phyloP scores from a whole-genome alignment of 1,140 invertebrate genomes.

The Zophobas atratus region DNA sequence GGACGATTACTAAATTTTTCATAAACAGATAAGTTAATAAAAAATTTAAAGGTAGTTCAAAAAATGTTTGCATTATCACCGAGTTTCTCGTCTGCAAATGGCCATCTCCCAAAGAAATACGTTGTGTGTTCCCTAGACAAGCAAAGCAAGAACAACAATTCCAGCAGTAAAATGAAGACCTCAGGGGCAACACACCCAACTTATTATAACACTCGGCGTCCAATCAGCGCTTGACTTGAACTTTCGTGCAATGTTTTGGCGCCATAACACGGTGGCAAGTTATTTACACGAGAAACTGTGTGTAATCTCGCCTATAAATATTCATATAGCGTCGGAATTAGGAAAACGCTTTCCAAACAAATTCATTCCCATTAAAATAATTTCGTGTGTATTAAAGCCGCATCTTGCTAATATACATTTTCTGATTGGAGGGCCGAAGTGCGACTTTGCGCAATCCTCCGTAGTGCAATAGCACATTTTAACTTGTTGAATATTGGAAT shows the following conservation, averaged over 20 bases:
- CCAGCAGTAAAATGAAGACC: not conserved
- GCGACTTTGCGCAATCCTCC: constrained; percentile 17
- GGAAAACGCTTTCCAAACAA: constrained; percentile 13
- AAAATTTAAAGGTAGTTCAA: too few relatives aligned
- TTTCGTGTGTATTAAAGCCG: constrained; percentile 5
- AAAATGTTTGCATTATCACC: too few relatives aligned
- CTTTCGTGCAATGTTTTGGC: not conserved
- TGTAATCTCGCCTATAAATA: constrained; percentile 14
- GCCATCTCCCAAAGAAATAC: not conserved
- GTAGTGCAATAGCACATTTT: constrained; percentile 36
- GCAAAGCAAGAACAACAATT: not conserved
- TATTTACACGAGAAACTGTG: constrained; percentile 13
- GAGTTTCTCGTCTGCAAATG: too few relatives aligned
- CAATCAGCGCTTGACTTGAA: not conserved
- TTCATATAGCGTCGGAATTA: constrained; percentile 9
- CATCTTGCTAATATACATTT: constrained; percentile 10
- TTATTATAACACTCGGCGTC: not conserved
- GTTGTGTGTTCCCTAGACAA: not conserved
- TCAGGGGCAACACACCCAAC: not conserved
- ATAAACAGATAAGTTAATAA: too few relatives aligned
- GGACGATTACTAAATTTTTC: too few relatives aligned
- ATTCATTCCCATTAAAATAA: constrained; percentile 21
- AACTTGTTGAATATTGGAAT: constrained; percentile 49
- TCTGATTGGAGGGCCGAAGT: constrained; percentile 6
- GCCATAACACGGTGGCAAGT: not conserved